Evolutionary conservation across 2,113 vertebrate species (phyloP).

Genomic region (Microcebus murinus): DNA sequence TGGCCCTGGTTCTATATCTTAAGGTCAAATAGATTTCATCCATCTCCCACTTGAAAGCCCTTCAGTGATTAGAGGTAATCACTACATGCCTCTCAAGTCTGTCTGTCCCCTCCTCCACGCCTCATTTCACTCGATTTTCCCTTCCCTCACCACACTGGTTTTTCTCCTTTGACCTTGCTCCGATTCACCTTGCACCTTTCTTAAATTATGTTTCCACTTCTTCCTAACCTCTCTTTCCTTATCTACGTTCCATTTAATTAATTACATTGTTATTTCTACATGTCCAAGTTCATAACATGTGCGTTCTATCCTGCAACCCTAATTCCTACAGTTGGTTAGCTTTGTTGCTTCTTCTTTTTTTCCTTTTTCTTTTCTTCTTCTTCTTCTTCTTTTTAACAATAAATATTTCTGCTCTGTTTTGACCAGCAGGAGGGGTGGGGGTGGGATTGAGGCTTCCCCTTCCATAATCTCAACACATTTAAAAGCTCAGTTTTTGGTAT

Average conservation of each 20-base stretch:
- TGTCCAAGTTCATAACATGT: neutral
- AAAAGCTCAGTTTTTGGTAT: neutral
- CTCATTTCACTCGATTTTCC: conserved; percentile 44
- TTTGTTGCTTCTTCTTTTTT: neutral
- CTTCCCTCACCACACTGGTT: neutral
- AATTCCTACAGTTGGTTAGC: neutral
- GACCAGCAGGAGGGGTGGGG: neutral
- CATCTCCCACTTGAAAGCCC: neutral
- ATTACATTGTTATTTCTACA: neutral
- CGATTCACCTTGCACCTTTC: neutral
- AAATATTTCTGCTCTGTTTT: neutral
- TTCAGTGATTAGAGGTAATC: conserved; percentile 21
- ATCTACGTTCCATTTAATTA: neutral
- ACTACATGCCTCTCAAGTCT: neutral
- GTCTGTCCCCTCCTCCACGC: neutral
- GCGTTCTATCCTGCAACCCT: neutral
- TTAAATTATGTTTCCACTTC: neutral
- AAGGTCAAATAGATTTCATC: conserved; percentile 36
- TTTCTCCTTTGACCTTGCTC: conserved; percentile 25
- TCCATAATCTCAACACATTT: neutral
- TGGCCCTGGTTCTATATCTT: neutral
- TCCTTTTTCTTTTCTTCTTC: neutral
- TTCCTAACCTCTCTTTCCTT: neutral
- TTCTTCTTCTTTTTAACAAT: neutral
- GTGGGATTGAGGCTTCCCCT: neutral